Percentiles rank a stretch among this genome's conserved stretches.
phyloP scores from a whole-genome alignment of 2,113 vertebrate genomes.

The Petrocephalus zakoni region DNA sequence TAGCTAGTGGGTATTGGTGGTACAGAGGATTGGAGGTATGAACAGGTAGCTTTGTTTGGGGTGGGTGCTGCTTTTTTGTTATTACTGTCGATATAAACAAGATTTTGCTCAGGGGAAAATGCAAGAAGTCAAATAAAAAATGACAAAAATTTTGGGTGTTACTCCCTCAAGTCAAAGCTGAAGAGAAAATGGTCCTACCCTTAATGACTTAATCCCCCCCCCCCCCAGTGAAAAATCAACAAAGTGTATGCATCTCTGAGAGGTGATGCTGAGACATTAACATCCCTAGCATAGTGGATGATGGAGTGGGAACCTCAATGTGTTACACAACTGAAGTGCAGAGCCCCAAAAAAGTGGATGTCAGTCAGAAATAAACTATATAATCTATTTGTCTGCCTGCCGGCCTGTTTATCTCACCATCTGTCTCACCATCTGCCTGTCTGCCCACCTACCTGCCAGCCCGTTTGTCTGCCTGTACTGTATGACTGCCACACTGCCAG shows the following conservation, averaged over 20 bases:
- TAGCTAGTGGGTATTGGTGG: background rate
- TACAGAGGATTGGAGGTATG: background rate
- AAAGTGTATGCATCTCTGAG: background rate
- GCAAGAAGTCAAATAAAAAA: background rate
- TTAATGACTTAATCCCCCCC: background rate
- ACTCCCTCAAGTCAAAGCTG: background rate
- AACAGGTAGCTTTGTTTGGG: background rate
- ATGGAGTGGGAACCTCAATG: background rate
- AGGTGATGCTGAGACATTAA: background rate
- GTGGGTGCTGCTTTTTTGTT: background rate
- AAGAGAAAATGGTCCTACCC: background rate
- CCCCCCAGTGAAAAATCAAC: background rate
- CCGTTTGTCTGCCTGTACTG: no score
- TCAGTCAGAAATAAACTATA: background rate
- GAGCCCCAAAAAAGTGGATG: background rate
- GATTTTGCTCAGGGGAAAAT: slow-evolving; percentile 10
- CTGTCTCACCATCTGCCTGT: background rate
- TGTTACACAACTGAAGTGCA: background rate
- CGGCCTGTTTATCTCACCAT: background rate
- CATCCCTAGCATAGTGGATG: background rate
- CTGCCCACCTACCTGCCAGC: background rate
- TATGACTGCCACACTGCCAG: background rate
- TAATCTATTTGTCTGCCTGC: background rate
- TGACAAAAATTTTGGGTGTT: background rate
- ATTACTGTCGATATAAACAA: slow-evolving; percentile 4